A percentile compares a stretch with the other conserved stretches of the same genome.
These are phyloP conservation scores for Pseudococcus viburni DNA, from an alignment of 2,888 invertebrate species.

Conservation along the genomic window DNA sequence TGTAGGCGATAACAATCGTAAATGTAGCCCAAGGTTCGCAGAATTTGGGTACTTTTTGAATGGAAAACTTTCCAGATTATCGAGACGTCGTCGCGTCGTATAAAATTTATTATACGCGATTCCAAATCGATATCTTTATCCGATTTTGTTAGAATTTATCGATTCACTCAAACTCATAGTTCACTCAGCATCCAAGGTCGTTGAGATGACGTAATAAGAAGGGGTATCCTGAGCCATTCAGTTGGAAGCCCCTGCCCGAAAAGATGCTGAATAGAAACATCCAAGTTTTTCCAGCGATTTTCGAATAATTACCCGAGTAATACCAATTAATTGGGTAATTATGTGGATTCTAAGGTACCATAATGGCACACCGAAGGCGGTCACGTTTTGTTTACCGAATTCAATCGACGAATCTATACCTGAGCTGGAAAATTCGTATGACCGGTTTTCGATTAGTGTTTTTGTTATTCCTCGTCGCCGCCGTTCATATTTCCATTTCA, in stretches of 20 bases:
- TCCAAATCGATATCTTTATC: background rate
- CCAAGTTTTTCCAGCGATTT: background rate
- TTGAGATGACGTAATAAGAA: background rate
- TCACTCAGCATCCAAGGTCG: background rate
- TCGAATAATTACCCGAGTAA: background rate
- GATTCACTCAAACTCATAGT: background rate
- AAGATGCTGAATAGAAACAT: background rate
- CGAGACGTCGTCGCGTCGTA: background rate
- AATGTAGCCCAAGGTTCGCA: background rate
- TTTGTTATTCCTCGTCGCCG: background rate
- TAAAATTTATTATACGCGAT: background rate
- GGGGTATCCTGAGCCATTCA: background rate
- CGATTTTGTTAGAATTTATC: background rate
- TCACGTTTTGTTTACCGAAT: constrained; percentile 37
- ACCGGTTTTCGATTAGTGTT: constrained; percentile 10
- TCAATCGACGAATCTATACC: background rate
- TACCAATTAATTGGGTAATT: constrained; percentile 7
- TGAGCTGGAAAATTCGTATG: constrained; percentile 28
- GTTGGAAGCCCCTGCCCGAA: too few species aligned
- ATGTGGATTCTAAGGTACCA: background rate
- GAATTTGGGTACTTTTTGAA: background rate
- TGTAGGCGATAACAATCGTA: background rate
- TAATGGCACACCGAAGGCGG: constrained; percentile 46
- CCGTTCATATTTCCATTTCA: background rate
- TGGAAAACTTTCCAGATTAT: background rate